A percentile compares a stretch with the other conserved stretches of the same genome.
phyloP scores from a whole-genome alignment of 1,140 invertebrate genomes.

The Drosophila arizonae region DNA sequence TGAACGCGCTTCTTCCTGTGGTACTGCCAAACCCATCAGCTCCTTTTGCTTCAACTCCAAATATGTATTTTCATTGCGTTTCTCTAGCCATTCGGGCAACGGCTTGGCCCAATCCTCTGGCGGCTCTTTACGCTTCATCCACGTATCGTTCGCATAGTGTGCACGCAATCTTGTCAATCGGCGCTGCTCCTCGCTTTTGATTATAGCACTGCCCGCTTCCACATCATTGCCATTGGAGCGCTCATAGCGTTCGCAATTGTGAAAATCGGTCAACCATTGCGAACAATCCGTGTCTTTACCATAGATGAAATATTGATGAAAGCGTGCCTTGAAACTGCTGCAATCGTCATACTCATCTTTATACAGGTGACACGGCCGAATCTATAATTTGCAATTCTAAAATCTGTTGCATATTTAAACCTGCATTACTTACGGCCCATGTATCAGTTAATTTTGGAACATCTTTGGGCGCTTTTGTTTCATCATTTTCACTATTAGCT shows the following conservation, averaged over 20 bases:
- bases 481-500: conserved; percentile 28
- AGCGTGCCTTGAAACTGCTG: conserved; percentile 87
- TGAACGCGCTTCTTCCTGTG: conserved; percentile 45
- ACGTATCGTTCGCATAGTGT: conserved; percentile 89
- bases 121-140: conserved; percentile 89
- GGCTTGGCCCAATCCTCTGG: conserved; percentile 91
- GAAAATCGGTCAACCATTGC: conserved; percentile 90
- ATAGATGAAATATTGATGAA: conserved; percentile 93
- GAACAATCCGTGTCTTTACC: conserved; percentile 89
- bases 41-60: conserved; percentile 86
- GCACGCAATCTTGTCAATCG: conserved; percentile 85
- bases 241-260: conserved; percentile 89
- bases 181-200: conserved; percentile 88
- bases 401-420: too few species aligned
- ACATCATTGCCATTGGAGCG: conserved; percentile 84
- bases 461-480: conserved; percentile 36
- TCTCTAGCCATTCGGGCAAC: conserved; percentile 88
- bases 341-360: conserved; percentile 92
- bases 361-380: conserved; percentile 89
- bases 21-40: conserved; percentile 81
- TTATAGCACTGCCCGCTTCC: conserved; percentile 86
- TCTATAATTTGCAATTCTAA: conserved; percentile 83
- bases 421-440: conserved; percentile 66
- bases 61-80: conserved; percentile 87
- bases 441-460: conserved; percentile 53